Evolutionary conservation across 2,888 invertebrate genomes (phyloP), one percentile per base, ranked within the genome.

Genomic region (Axea sp.): DNA sequence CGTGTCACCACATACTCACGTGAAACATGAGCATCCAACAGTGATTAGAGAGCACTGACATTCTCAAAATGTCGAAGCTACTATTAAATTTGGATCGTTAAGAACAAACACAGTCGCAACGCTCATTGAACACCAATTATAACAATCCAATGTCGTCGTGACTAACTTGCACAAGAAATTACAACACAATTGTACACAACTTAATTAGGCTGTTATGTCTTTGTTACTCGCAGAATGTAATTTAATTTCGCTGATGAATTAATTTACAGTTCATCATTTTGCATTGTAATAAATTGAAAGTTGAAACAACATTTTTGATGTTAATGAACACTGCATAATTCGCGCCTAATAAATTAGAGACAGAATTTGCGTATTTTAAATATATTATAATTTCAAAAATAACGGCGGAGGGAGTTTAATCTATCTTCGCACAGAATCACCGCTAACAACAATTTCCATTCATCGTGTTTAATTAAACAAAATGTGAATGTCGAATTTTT

Each of bases 101-200:
- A 59, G 64, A 47, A 41, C 51, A 49, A 65, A 49, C 60, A 47
- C 64, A 75, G 69, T 65, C 65, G 60, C 69, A 53, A 59, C 65
- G 55, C 69, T 75, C 74, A 75, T 75, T 71, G 74, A 69, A 75
- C 74, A 69, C 65, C 69, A 75, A 75, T 75, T 75, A 75, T 75
- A 65, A 71, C 69, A 65, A 75, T 71, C 47, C 60, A 49, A 75
- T 49, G 65, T 71, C 59, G 53, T 51, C 64, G 64, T 64, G 49
- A 45, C 74, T 59, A 68, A 71, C 43, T 71, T 60, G 41, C 53
- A 30, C 60, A 71, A 67, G 71, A 74, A 73, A 69, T 69, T 74
- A 62, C 74, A 49, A 62, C 60, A 60, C 45, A 24, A 69, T 65
- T 68, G 57, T 57, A 62, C 39, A 71, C 71, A 64, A 72, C 51